A percentile compares a stretch with the other conserved stretches of the same genome.
These are phyloP conservation scores for Crocuta crocuta DNA, from an alignment of 2,113 vertebrate species.

Conservation along the genomic window DNA sequence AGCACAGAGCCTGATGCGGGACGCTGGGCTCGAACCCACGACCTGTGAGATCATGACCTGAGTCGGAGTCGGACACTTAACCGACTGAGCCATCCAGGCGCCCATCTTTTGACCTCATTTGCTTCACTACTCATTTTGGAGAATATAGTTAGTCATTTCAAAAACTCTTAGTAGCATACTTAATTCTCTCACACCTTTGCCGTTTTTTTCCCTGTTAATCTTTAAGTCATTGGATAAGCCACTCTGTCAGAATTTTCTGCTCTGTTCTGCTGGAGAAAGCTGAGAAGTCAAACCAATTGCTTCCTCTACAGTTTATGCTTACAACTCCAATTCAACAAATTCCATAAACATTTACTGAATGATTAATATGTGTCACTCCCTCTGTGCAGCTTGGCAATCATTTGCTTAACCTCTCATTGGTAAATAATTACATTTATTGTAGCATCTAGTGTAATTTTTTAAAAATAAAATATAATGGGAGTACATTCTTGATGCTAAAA, in stretches of 20 bases:
- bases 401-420: constrained; percentile 31
- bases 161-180: neutral
- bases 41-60: no score
- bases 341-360: constrained; percentile 31
- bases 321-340: neutral
- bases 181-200: neutral
- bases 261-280: constrained; percentile 27
- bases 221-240: constrained; percentile 2
- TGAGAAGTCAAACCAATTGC: constrained; percentile 5
- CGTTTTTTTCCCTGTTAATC: neutral
- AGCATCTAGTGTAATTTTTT: neutral
- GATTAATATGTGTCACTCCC: neutral
- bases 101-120: neutral
- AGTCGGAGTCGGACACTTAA: no score
- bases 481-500: neutral
- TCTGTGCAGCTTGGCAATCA: neutral
- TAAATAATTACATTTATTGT: constrained; percentile 35
- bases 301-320: neutral
- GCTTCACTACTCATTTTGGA: neutral
- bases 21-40: no score
- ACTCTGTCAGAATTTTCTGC: neutral
- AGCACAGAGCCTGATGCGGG: no score
- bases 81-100: no score
- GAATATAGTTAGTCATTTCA: neutral
- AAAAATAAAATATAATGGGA: neutral